phyloP scores from a whole-genome alignment of 1,140 invertebrate species.

The Pseudoatta argentina region DNA sequence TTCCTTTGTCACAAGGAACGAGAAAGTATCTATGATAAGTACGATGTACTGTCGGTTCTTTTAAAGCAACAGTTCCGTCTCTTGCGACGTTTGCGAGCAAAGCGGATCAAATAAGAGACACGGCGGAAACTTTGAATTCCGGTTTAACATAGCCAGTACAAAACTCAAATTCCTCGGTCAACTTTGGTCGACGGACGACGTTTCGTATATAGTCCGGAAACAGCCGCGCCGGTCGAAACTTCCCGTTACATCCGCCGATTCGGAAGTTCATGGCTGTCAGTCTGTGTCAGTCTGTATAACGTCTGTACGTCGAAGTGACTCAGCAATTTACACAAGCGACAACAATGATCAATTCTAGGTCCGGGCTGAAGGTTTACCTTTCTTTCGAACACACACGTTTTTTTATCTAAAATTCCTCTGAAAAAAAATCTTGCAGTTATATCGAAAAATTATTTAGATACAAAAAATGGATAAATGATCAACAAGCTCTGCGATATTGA shows the following conservation, averaged over 20 bases:
- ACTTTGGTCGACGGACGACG: constrained; percentile 40
- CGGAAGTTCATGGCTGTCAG: constrained; percentile 40
- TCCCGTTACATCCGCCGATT: constrained; percentile 31
- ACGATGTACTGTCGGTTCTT: background rate
- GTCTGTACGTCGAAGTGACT: constrained; percentile 34
- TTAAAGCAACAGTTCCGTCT: constrained; percentile 25
- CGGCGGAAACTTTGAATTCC: constrained; percentile 45
- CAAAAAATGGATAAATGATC: too few species aligned
- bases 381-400: background rate
- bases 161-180: constrained; percentile 55
- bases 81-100: constrained; percentile 23
- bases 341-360: background rate
- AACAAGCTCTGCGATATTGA: too few species aligned
- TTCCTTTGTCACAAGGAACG: background rate
- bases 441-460: too few species aligned
- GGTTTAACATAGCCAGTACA: constrained; percentile 37
- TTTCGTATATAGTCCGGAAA: constrained; percentile 41
- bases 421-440: too few species aligned
- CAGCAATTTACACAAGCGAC: constrained; percentile 30
- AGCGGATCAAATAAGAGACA: constrained; percentile 56
- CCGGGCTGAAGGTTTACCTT: background rate
- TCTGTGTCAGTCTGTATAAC: constrained; percentile 22
- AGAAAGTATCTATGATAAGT: constrained; percentile 6
- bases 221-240: constrained; percentile 35
- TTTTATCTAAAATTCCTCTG: background rate